Conservation (phyloP, 2,888 invertebrate species). For the Polydrusus cervinus region DNA sequence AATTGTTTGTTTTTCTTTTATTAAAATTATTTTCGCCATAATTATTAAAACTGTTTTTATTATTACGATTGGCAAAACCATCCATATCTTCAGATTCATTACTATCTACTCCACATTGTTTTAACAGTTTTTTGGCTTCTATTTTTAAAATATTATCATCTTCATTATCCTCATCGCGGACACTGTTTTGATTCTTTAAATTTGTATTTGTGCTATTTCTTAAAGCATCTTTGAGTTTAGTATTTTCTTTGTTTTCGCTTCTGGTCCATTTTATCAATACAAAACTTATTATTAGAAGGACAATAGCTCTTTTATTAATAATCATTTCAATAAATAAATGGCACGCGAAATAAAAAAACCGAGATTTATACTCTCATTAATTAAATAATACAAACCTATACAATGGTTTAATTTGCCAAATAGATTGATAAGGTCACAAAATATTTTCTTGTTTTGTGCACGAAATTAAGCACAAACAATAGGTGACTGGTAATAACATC, state of each 20-base stretch:
- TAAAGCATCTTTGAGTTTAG: slow-evolving; percentile 57
- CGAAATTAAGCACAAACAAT: slow-evolving; percentile 15
- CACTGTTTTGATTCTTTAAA: slow-evolving; percentile 38
- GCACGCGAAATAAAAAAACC: background rate
- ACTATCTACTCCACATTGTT: slow-evolving; percentile 62
- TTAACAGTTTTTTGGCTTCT: slow-evolving; percentile 62
- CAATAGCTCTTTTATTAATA: background rate
- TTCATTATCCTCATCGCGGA: slow-evolving; percentile 44
- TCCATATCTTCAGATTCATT: slow-evolving; percentile 18
- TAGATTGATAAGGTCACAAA: slow-evolving; percentile 42
- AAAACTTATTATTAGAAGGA: background rate
- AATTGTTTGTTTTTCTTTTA: slow-evolving; percentile 1
- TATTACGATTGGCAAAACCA: slow-evolving; percentile 5
- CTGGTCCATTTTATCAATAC: background rate
- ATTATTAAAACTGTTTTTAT: slow-evolving; percentile 5
- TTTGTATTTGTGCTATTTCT: slow-evolving; percentile 54
- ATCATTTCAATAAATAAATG: slow-evolving; percentile 8
- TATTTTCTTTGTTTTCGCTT: slow-evolving; percentile 24
- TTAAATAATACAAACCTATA: background rate
- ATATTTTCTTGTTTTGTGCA: slow-evolving; percentile 28
- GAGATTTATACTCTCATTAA: slow-evolving; percentile 12
- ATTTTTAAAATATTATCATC: slow-evolving; percentile 58
- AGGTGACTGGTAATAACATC: background rate
- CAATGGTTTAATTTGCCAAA: slow-evolving; percentile 19
- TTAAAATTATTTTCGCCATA: background rate